phyloP scores from a whole-genome alignment of 1,140 invertebrate species.

The Caerostris extrusa region DNA sequence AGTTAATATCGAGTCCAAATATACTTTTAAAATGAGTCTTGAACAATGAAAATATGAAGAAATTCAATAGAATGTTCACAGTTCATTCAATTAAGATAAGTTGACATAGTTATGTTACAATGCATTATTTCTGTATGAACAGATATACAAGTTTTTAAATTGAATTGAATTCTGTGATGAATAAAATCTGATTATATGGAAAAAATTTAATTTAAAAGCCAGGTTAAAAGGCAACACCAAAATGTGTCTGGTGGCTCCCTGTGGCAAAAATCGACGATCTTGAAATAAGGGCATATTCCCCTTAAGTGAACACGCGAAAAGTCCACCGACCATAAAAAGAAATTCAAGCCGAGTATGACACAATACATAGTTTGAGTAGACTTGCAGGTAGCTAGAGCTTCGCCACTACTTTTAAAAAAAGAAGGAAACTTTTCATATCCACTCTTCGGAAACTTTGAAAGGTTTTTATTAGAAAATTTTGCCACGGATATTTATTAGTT shows the following conservation, averaged over 20 bases:
- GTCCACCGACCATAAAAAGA: neutral
- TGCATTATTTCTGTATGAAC: neutral
- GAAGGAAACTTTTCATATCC: constrained; percentile 21
- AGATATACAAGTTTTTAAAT: neutral
- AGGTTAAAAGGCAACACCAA: neutral
- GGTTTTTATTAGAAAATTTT: constrained; percentile 66
- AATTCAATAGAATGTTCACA: too few species aligned
- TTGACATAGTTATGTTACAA: neutral
- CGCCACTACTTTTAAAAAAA: constrained; percentile 27
- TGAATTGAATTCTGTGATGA: neutral
- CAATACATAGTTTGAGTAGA: constrained; percentile 16
- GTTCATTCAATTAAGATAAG: too few species aligned
- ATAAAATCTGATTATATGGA: neutral
- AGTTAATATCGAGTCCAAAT: too few species aligned
- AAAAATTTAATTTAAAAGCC: neutral
- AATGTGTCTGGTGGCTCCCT: neutral
- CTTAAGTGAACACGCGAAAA: neutral
- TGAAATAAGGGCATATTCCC: constrained; percentile 17
- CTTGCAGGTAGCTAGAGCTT: constrained; percentile 35
- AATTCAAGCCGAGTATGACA: too few species aligned
- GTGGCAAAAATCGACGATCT: neutral
- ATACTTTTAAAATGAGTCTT: too few species aligned
- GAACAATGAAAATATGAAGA: too few species aligned
- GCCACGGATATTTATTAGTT: constrained; percentile 3
- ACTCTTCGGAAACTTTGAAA: constrained; percentile 16